Conservation (phyloP, 2,888 invertebrate species). For the Mystacides longicornis region DNA sequence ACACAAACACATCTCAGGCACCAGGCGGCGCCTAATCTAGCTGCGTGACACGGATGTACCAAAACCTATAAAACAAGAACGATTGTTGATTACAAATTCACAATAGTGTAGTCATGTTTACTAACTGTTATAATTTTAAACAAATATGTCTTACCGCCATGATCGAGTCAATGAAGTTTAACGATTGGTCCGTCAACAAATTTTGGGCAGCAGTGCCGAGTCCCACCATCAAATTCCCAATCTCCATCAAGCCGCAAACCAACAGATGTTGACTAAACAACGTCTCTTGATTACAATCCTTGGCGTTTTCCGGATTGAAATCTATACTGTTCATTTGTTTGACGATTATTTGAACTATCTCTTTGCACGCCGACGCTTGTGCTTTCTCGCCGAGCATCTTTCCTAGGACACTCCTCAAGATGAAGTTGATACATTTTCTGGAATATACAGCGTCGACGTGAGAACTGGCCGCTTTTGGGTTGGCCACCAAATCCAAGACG, state of each 20-base stretch:
- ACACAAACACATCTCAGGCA: constrained; percentile 86
- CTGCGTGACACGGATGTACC: constrained; percentile 90
- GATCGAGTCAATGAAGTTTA: constrained; percentile 58
- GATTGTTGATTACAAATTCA: neutral
- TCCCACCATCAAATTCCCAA: constrained; percentile 81
- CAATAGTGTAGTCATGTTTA: neutral
- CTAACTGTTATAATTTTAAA: neutral
- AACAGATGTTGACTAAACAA: constrained; percentile 83
- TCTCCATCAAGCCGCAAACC: constrained; percentile 90
- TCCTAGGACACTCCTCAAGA: constrained; percentile 84
- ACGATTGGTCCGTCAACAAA: constrained; percentile 78
- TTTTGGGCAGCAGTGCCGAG: constrained; percentile 93
- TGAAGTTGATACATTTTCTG: constrained; percentile 94
- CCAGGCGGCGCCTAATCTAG: constrained; percentile 91
- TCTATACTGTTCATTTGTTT: constrained; percentile 95
- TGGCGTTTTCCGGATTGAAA: constrained; percentile 86
- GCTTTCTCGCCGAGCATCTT: constrained; percentile 95
- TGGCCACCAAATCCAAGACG: constrained; percentile 86
- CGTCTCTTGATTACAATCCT: constrained; percentile 86
- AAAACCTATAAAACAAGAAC: constrained; percentile 54
- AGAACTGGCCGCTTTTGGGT: constrained; percentile 90
- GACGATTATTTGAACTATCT: constrained; percentile 83
- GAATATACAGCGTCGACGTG: constrained; percentile 98
- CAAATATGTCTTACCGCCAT: constrained; percentile 38
- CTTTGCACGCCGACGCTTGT: constrained; percentile 90